Evolutionary conservation across 1,140 invertebrate genomes (phyloP), one percentile per base, ranked within the genome.

Genomic region (Monomorium pharaonis): DNA sequence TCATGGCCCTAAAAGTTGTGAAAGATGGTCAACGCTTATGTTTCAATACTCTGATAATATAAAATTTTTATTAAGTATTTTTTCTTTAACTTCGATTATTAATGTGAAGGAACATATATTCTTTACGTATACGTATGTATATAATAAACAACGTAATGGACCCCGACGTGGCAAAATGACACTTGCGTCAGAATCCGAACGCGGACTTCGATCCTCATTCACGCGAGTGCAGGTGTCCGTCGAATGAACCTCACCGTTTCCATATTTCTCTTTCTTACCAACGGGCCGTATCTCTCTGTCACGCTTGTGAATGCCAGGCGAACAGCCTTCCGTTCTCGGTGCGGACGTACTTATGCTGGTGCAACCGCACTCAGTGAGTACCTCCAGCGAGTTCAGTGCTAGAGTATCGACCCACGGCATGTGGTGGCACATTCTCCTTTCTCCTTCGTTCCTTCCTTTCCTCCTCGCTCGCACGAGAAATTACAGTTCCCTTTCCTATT

Each of bases 361-460:
- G 87, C 92, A 65, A 12, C 14, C n/a, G 92, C 12, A 93, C 92
- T n/a, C 24, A n/a, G 0, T 9, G 6, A 86, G 75, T 78, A 42
- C 21, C 10, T 33, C 56, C 72, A 69, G 84, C 51, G 62, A 3
- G 54, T 74, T 72, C 84, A 85, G 92, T 92, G 88, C 92, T 88
- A 88, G 92, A 93, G 87, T 94, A 94, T 94, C 93, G 93, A 94
- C 93, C 92, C 88, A 88, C 54, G 60, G 83, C 90, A 90, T 90
- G 85, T 81, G 87, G 65, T 72, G 60, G 88, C 84, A 85, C 67
- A 75, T 63, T 85, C 86, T 90, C 88, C 88, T 87, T 89, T 89
- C 89, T 90, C 70, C 77, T 56, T 83, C 27, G 42, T 54, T 30
- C 65, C 21, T 65, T 67, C 72, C 70, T 58, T 86, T 88, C 67